Base-by-base conservation (phyloP, 2,888 invertebrate genomes). In the Minunthozetes semirufus region DNA sequence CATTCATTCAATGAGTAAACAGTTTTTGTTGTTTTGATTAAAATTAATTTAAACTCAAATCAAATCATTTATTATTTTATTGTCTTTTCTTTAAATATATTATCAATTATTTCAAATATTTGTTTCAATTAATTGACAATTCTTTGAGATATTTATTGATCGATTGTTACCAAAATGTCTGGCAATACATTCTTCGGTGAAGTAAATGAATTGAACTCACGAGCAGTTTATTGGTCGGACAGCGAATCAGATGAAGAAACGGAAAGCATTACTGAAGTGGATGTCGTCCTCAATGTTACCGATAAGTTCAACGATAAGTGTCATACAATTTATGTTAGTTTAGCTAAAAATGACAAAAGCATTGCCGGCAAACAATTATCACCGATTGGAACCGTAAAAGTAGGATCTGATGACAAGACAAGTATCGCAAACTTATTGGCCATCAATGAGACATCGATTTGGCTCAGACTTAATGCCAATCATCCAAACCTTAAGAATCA, bases 171-270 rank as follows among this genome's bases (percentile, higher is more conserved):
- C 15, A 50, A 15, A 50, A 63, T 71, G 48, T 13, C 29, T 38
- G 3, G 56, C 50, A 33, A 27, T n/a, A 74, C 75, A 29, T 75
- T 73, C 27, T 75, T 75, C 53, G 75, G 75, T 42, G 75, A 75
- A 73, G 75, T 75, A 11, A 73, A 42, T 25, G 75, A 75, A 22
- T n/a, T 75, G 17, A 38, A 46, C 25, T 75, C 75, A n/a, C 25
- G 75, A 25, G 75, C 75, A 15, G 42, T 75, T 38, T 75, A 72
- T 72, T 75, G 73, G 72, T 73, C 73, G 1, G 75, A 75, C 53
- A 56, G 38, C 1, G 75, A 75, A 13, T 27, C 56, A 1, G 75
- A 75, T 15, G 74, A 75, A 13, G 72, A 73, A 27, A 4, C 56
- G 22, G 56, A 27, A 38, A n/a, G 27, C 5, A 3, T 15, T 8